These are phyloP conservation scores for Boulengeromyrus knoepffleri DNA, from an alignment of 2,113 vertebrate species.

Conservation along the genomic window DNA sequence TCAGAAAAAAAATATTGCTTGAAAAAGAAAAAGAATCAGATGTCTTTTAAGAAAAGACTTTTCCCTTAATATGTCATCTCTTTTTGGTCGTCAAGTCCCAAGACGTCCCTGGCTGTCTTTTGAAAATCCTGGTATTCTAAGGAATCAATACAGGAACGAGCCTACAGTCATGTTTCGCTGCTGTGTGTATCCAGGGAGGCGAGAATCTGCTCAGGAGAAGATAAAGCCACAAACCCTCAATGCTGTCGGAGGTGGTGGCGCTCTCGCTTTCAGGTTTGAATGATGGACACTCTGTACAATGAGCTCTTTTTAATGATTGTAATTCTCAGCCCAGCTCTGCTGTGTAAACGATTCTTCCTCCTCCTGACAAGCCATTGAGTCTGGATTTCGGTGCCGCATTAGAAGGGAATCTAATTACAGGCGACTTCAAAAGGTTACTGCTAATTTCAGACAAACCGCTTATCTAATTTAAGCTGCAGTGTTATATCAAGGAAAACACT, in stretches of 20 bases:
- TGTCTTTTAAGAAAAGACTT: background rate
- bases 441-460: slow-evolving; percentile 28
- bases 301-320: background rate
- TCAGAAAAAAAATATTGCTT: background rate
- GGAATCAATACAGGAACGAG: background rate
- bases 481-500: slow-evolving; percentile 17
- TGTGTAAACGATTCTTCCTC: slow-evolving; percentile 20
- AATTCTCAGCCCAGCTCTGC: slow-evolving; percentile 19
- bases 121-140: slow-evolving; percentile 7
- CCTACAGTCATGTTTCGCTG: background rate
- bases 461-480: slow-evolving; percentile 31
- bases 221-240: background rate
- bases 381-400: slow-evolving; percentile 28
- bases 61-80: background rate
- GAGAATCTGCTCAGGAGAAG: background rate
- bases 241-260: background rate
- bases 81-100: background rate
- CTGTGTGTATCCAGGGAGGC: background rate
- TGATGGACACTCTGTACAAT: background rate
- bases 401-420: slow-evolving; percentile 23
- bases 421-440: slow-evolving; percentile 14
- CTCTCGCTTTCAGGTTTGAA: background rate
- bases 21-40: background rate
- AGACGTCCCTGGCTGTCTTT: background rate
- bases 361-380: background rate